phyloP scores from a whole-genome alignment of 2,113 vertebrate genomes.

The Ursus arctos region DNA sequence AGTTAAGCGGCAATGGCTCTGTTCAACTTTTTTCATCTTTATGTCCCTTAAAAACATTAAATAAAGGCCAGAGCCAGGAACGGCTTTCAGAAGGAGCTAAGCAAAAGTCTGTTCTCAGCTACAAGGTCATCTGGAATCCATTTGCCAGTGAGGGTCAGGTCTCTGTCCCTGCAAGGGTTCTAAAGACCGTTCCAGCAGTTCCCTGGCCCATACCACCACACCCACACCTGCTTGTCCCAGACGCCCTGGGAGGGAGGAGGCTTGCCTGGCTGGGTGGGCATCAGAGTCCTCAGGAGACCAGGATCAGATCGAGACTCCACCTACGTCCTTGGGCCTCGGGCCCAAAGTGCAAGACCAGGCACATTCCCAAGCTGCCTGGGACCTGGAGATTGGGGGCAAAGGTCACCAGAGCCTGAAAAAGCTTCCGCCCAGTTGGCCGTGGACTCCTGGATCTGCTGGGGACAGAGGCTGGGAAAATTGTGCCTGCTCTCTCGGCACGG shows the following conservation, averaged over 20 bases:
- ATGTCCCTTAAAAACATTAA: background rate
- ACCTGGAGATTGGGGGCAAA: background rate
- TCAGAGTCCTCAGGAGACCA: background rate
- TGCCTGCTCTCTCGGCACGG: background rate
- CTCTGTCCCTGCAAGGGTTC: background rate
- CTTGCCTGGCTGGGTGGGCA: background rate
- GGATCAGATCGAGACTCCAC: background rate
- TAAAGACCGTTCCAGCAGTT: conserved; percentile 20
- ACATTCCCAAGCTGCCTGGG: background rate
- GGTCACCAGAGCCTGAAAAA: background rate
- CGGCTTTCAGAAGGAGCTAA: background rate
- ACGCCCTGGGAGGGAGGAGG: fast-evolving
- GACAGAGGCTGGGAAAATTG: background rate
- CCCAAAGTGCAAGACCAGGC: background rate
- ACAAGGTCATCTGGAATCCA: background rate
- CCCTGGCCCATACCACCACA: background rate
- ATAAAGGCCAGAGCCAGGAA: background rate
- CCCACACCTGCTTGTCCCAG: background rate
- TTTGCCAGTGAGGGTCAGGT: background rate
- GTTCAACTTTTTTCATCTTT: background rate
- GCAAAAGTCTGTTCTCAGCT: background rate
- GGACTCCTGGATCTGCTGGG: background rate
- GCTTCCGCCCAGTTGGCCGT: background rate
- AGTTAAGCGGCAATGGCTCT: background rate
- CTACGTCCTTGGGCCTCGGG: background rate